Percentiles rank a stretch among this genome's conserved stretches.
Evolutionary conservation across 2,797 vertebrate genomes (phyloP).

Genomic region (Sebastes diaconus): DNA sequence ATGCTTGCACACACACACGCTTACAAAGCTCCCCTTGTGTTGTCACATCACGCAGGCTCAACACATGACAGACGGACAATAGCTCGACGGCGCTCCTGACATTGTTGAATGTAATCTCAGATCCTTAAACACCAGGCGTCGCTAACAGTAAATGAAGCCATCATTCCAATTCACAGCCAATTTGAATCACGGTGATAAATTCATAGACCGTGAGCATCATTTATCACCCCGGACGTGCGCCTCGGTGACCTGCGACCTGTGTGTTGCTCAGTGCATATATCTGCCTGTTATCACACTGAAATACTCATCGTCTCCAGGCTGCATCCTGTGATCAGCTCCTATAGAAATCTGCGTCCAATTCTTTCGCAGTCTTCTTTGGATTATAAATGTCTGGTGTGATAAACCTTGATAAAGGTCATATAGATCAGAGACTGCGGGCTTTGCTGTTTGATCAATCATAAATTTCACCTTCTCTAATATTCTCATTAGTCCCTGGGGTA

Average conservation of each 20-base stretch:
- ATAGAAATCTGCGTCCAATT: neutral
- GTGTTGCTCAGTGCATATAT: conserved; percentile 30
- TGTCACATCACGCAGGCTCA: conserved; percentile 42
- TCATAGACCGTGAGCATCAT: conserved; percentile 32
- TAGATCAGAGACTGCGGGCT: conserved; percentile 43
- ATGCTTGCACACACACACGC: neutral
- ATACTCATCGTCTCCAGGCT: conserved; percentile 3
- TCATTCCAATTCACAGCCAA: conserved; percentile 37
- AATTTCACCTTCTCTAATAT: conserved; percentile 48
- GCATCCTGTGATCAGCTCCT: conserved; percentile 24
- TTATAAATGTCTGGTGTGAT: conserved; percentile 53
- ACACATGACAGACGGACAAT: conserved; percentile 58
- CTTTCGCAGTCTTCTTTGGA: conserved; percentile 9
- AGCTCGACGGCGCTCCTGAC: conserved; percentile 28
- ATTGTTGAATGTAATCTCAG: conserved; percentile 53
- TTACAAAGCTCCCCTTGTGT: conserved; percentile 29
- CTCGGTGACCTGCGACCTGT: conserved; percentile 36
- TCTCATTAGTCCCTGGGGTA: conserved; percentile 50
- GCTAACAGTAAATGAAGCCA: conserved; percentile 53
- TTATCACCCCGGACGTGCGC: conserved; percentile 32
- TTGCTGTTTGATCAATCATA: conserved; percentile 61
- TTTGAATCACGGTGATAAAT: conserved; percentile 39
- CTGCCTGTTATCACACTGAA: conserved; percentile 30
- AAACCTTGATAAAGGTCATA: conserved; percentile 54
- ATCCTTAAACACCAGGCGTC: conserved; percentile 37